Base-by-base conservation (phyloP, 2,113 vertebrate genomes). In the Origma solitaria region DNA sequence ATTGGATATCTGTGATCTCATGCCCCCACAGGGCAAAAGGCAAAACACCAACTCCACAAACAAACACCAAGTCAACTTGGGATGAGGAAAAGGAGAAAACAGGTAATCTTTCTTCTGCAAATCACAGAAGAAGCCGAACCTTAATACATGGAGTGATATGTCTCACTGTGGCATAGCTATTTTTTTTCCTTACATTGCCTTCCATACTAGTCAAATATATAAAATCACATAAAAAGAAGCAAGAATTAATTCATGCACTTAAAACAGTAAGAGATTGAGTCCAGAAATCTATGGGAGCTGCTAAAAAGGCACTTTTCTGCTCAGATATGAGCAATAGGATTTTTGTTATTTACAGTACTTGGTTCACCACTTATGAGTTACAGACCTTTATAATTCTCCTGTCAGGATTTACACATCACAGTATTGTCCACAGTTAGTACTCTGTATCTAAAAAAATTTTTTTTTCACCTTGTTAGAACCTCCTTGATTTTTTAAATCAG, bases 391-490 rank as follows among this genome's bases (percentile, higher is more conserved):
- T 85, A 77, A 68, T 38, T 91, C 72, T 86, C 44, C 68, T 64
- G 31, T 9, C 68, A 56, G 44, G 68, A 96, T 77, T 96, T 94
- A 91, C 76, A 56, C 88, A 91, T 68, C 62, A 78, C 60, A 73
- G 25, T 49, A n/a, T 7, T 84, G 35, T 56, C 56, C 60, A 78
- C 51, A 47, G 24, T 77, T 86, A 94, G 19, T 73, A 89, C 87
- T 60, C 38, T 7, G 38, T 68, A 89, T 81, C 54, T 70, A 80
- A n/a, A 84, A 89, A 65, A 47, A 47, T 27, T 92, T 84, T 44
- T 96, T 91, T 72, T 49, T 23, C 9, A 64, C 50, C 33, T 80
- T 95, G 78, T 97, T 60, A 80, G 60, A 94, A 95, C 73, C 25
- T 88, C 30, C 79, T 0, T 13, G 82, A 40, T 82, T 71, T 71